Evolutionary conservation across 2,113 vertebrate species (phyloP).

Genomic region (Gymnogyps californianus): DNA sequence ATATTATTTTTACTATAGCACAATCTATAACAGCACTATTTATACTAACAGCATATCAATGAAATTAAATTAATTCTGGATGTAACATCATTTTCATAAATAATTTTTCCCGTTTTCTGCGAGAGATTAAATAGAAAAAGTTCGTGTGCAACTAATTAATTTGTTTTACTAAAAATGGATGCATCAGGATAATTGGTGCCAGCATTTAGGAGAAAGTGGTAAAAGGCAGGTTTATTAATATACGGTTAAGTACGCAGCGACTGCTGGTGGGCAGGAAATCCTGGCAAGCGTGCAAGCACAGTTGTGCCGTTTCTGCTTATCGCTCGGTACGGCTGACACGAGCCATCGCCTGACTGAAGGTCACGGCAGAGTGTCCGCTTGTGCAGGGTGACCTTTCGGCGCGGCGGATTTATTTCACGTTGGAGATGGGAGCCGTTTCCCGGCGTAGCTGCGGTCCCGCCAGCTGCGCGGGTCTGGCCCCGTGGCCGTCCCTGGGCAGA

Average conservation of each 20-base stretch:
- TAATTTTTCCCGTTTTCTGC: background rate
- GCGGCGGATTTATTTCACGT: background rate
- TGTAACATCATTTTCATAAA: background rate
- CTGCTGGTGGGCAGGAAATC: background rate
- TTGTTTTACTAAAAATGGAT: background rate
- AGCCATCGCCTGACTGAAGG: background rate
- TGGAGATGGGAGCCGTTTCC: background rate
- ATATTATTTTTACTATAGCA: background rate
- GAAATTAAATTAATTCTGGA: background rate
- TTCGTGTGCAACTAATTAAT: background rate
- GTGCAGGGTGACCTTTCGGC: background rate
- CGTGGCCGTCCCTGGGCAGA: background rate
- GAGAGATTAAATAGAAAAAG: background rate
- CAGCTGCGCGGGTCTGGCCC: background rate
- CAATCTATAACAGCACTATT: rapidly evolving
- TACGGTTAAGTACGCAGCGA: rapidly evolving
- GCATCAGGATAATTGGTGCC: background rate
- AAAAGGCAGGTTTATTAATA: background rate
- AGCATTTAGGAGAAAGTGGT: background rate
- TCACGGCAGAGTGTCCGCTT: rapidly evolving
- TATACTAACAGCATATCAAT: background rate
- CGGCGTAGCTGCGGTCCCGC: background rate
- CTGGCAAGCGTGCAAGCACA: background rate
- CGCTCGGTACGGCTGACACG: background rate
- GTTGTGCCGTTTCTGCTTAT: background rate